Evolutionary conservation across 2,888 invertebrate genomes (phyloP), one percentile per base, ranked within the genome.

Genomic region (Troides oblongomaculatus): DNA sequence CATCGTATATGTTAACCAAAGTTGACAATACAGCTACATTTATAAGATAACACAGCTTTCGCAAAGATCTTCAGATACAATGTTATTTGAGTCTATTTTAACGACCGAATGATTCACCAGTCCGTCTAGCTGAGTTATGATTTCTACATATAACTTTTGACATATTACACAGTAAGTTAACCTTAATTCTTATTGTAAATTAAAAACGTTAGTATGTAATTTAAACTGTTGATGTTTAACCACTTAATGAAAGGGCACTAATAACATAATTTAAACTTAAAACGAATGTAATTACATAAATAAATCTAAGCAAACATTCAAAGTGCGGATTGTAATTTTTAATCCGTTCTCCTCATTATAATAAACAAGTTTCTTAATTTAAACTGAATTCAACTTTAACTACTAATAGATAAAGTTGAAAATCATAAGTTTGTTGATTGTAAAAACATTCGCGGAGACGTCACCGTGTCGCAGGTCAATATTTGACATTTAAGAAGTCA

Each of bases 401-500:
- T 0, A 1, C 14, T 23, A 12, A 1, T 0, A 4, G 3, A 14
- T 66, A 70, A 59, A 56, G 62, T 30, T 39, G 12, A 70, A 25
- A 66, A 66, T 66, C 53, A 76, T 39, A 78, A 72, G 65, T 66
- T 68, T 70, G n/a, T 68, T 64, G 70, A 56, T 50, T 68, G 72
- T 68, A 74, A 81, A 85, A 77, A 86, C 84, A 81, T 88, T n/a
- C 18, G 7, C n/a, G 82, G 85, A 83, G 75, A 76, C 74, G 76
- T 79, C 77, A 76, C 71, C 81, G 74, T 84, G 85, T 84, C 87
- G 84, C 81, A 82, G 90, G 91, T 92, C 89, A 91, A 84, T 84
- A 85, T 90, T 87, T 90, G 90, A 85, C 90, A 91, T 92, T 92
- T 90, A 79, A 82, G 80, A 76, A 76, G 53, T 53, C 53, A n/a